Base-by-base conservation (phyloP, 2,888 invertebrate species). In the Perizoma affinitatum region DNA sequence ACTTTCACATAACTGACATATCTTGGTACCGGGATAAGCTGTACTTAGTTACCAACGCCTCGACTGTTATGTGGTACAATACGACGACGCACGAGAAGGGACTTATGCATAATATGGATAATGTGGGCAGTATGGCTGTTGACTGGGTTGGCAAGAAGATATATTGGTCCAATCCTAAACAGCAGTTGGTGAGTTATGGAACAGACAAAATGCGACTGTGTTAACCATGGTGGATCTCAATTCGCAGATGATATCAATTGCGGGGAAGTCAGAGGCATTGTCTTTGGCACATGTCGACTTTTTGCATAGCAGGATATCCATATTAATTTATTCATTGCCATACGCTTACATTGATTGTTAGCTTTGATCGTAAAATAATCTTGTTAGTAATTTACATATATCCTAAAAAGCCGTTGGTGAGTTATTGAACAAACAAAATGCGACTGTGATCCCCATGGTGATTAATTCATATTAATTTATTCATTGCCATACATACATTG, bases 71-170 rank as follows among this genome's bases (percentile, higher is more conserved):
- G 80, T 94, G 94, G 90, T 96, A 95, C 75, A 96, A 97, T 74
- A 93, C 94, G 7, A 95, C 94, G 0, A 93, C 93, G 4, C 93
- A 93, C 51, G 82, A 89, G 47, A 91, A 93, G 53, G 94, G 91
- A 0, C 86, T 93, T 48, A 88, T 96, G 79, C 82, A 88, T 0
- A 94, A 95, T 77, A 93, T 96, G 84, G 94, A 95, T 61, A 95
- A 96, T 33, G 96, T 96, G 0, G 95, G 95, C 0, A 96, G 96
- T 73, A 93, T 98, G 54, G 96, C 97, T 0, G 96, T 97, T 9
- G 98, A 98, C 79, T 98, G 98, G 97, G 95, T 98, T 51, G 97
- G 97, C 2, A 95, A 95, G 69, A 96, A 96, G 78, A 89, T 98
- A 6, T 98, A 98, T 81, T 98, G 98, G 97, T 96, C 97, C 0